A percentile compares a stretch with the other conserved stretches of the same genome.
Conservation (phyloP, 2,113 vertebrate genomes). For the Strigops habroptila region DNA sequence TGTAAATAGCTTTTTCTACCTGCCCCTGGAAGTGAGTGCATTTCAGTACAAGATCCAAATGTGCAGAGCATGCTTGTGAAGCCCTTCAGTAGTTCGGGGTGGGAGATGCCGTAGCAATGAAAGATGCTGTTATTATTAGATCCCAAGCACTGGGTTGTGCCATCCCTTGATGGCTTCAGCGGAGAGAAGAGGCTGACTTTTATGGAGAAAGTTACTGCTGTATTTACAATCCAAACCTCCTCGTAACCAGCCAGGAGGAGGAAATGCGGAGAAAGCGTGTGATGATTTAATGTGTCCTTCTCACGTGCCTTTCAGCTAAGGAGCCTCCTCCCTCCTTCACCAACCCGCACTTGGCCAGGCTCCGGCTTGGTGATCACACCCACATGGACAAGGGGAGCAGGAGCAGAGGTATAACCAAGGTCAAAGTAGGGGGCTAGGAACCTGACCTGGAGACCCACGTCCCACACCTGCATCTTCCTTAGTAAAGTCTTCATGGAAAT, state of each 20-base stretch:
- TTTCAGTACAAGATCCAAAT: neutral
- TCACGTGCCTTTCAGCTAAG: neutral
- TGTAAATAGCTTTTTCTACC: neutral
- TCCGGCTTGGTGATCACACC: neutral
- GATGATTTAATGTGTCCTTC: conserved; percentile 60
- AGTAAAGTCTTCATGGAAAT: neutral
- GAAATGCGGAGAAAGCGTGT: neutral
- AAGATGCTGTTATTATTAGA: conserved; percentile 42
- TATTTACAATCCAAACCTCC: conserved; percentile 63
- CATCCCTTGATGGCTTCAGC: conserved; percentile 24
- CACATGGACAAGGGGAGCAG: accelerated
- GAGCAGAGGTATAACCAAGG: neutral
- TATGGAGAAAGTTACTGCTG: conserved; percentile 65
- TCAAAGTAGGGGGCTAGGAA: neutral
- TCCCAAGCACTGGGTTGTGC: conserved; percentile 30
- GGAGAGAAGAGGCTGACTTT: conserved; percentile 40
- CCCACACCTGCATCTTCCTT: neutral
- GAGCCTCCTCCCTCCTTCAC: neutral
- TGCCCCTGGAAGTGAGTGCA: neutral
- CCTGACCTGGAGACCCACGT: neutral
- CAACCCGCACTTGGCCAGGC: neutral
- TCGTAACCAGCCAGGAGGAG: conserved; percentile 39
- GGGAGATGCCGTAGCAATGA: neutral
- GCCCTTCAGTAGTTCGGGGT: neutral
- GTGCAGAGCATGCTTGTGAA: neutral